Evolutionary conservation across 2,888 invertebrate genomes (phyloP).

Genomic region (Tanytarsus gracilentus): DNA sequence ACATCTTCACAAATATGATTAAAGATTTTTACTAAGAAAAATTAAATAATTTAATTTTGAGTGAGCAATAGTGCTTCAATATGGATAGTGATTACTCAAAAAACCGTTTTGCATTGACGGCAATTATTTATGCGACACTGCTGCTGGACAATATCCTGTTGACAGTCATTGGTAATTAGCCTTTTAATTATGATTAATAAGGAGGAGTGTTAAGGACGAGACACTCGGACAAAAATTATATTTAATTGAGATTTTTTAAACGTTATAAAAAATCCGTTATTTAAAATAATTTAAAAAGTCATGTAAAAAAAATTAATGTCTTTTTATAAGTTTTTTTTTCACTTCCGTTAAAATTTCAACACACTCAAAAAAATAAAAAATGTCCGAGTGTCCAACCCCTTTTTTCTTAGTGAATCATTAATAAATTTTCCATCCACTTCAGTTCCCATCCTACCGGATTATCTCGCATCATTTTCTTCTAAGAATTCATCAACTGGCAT

Average conservation of each 20-base stretch:
- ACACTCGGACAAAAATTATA: slow-evolving; percentile 10
- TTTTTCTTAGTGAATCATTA: no score
- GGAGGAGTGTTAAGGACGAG: no score
- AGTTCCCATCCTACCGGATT: slow-evolving; percentile 77
- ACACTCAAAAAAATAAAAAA: no score
- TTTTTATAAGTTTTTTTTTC: no score
- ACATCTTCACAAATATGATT: no score
- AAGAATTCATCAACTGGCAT: slow-evolving; percentile 36
- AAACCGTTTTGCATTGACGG: slow-evolving; percentile 41
- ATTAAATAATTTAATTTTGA: no score
- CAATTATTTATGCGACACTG: slow-evolving; percentile 63
- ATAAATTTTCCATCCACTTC: slow-evolving; percentile 34
- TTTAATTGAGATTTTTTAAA: neutral
- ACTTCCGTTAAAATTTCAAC: no score
- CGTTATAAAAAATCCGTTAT: neutral
- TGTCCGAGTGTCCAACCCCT: no score
- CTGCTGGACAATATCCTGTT: slow-evolving; percentile 78
- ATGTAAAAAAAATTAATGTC: no score
- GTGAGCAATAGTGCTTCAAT: slow-evolving; percentile 15
- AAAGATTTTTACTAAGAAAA: no score
- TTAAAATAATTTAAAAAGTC: no score
- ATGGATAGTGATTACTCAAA: slow-evolving; percentile 16
- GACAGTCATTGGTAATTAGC: slow-evolving; percentile 70
- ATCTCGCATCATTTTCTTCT: slow-evolving; percentile 51
- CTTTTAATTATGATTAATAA: no score